Evolutionary conservation across 1,140 invertebrate genomes (phyloP), one percentile per base, ranked within the genome.

Genomic region (Lethocerus indicus): DNA sequence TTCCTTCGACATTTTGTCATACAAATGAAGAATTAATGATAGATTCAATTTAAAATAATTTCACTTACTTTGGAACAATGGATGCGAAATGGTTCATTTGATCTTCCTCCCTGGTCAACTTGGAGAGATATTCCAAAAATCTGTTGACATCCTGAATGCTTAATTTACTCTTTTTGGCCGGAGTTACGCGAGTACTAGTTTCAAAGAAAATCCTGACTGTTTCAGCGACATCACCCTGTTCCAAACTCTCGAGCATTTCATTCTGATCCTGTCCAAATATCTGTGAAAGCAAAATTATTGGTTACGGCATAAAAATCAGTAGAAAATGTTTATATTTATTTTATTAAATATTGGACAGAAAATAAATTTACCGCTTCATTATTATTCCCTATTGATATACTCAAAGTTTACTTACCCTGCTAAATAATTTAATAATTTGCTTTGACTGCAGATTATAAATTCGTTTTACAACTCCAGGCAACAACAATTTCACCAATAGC

Each of bases 401-500:
- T 13, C 23, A 21, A 43, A 5, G 26, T 7, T 13, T 40, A 41
- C 46, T 55, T 51, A 75, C 72, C 59, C 77, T 74, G 40, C 85
- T 80, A 64, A 91, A 93, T 13, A 94, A 62, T 64, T 94, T 95
- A 0, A 92, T 69, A 29, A 94, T 65, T 57, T 92, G 87, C 63
- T 91, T 94, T 59, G 80, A 90, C 64, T 92, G 88, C 21, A 95
- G 64, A 68, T 94, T 94, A 60, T 93, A 94, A 21, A 93, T 75
- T 47, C 84, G 69, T 61, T 91, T 88, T 2, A 76, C 71, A 29
- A 82, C 79, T 20, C 78, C 78, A 1, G 90, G 90, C 26, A 94
- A 67, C n/a, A 94, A 61, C 41, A 92, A 63, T 55, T 81, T 80
- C 59, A 87, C 76, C 84, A 87, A 87, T n/a, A 91, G 66, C 37